Conservation (phyloP, 2,888 invertebrate species). For the Diarsia mendica region DNA sequence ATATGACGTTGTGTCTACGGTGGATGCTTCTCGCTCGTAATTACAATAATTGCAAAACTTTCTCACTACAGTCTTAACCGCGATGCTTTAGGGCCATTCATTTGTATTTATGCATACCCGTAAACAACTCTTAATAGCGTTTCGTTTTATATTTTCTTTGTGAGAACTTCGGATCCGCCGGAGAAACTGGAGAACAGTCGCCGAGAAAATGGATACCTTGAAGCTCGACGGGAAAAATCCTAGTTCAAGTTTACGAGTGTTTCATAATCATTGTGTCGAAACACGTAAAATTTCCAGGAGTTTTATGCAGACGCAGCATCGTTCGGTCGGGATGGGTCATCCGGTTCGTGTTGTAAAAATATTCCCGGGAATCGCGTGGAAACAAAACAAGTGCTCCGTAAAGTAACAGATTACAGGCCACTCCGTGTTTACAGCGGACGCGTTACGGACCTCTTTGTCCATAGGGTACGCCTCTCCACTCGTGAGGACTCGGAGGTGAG, state of each 20-base stretch:
- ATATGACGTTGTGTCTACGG: slow-evolving; percentile 83
- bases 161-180: slow-evolving; percentile 58
- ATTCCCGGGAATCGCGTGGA: slow-evolving; percentile 76
- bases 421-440: slow-evolving; percentile 79
- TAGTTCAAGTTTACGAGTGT: slow-evolving; percentile 82
- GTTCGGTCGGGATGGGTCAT: slow-evolving; percentile 79
- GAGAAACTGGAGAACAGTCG: slow-evolving; percentile 45
- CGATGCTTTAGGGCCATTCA: slow-evolving; percentile 82
- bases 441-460: slow-evolving; percentile 69
- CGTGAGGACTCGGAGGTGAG: slow-evolving; percentile 61
- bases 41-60: slow-evolving; percentile 89
- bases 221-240: slow-evolving; percentile 75
- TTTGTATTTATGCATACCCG: slow-evolving; percentile 83
- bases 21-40: slow-evolving; percentile 85
- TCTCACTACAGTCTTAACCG: slow-evolving; percentile 81
- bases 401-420: slow-evolving; percentile 80
- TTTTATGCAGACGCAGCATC: slow-evolving; percentile 84
- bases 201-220: slow-evolving; percentile 69
- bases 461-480: slow-evolving; percentile 31
- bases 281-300: slow-evolving; percentile 84
- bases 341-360: slow-evolving; percentile 80
- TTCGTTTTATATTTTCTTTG: slow-evolving; percentile 75
- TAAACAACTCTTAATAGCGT: slow-evolving; percentile 79
- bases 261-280: slow-evolving; percentile 83
- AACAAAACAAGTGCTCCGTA: slow-evolving; percentile 81